Conservation (phyloP, 2,797 vertebrate genomes). For the Staurois parvus region DNA sequence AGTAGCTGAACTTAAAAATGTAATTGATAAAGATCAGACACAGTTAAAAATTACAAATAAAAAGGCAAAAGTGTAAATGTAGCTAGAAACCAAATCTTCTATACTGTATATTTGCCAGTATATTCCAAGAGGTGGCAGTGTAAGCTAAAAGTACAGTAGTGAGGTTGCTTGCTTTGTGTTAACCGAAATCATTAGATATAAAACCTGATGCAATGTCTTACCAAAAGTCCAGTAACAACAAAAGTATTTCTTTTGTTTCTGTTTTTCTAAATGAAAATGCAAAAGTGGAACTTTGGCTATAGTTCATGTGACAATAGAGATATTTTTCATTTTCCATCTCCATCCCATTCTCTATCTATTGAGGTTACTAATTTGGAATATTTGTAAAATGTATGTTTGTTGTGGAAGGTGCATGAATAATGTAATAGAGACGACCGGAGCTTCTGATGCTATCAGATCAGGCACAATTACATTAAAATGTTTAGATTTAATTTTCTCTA, state of each 20-base stretch:
- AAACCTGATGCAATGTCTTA: neutral
- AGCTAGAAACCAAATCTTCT: no score
- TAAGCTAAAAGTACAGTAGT: neutral
- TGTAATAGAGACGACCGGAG: constrained; percentile 7
- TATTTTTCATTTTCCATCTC: neutral
- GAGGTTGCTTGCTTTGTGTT: neutral
- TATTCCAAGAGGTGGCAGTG: constrained; percentile 46
- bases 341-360: neutral
- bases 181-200: neutral
- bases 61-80: no score
- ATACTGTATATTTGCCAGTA: constrained; percentile 6
- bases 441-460: constrained; percentile 33
- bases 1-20: no score
- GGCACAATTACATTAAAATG: constrained; percentile 43
- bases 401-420: constrained; percentile 18
- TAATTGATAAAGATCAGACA: no score
- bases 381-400: constrained; percentile 25
- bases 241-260: neutral
- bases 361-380: constrained; percentile 24
- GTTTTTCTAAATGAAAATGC: neutral
- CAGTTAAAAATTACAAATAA: no score
- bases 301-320: neutral
- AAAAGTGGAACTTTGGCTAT: neutral
- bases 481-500: constrained; percentile 43
- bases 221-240: neutral